Evolutionary conservation across 2,113 vertebrate species (phyloP).

Genomic region (Camelus dromedarius): DNA sequence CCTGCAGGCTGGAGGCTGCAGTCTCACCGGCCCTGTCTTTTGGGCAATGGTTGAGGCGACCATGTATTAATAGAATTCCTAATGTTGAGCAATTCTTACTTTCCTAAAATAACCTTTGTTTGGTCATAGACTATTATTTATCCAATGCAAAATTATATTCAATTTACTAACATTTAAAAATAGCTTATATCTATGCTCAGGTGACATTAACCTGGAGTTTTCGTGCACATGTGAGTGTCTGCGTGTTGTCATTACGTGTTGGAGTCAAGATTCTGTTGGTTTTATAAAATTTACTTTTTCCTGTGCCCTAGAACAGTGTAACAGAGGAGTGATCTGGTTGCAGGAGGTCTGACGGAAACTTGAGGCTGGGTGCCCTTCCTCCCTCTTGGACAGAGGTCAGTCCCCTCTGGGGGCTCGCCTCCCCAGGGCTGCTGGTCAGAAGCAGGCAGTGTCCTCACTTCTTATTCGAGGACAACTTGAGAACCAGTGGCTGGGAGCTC

Average conservation of each 20-base stretch:
- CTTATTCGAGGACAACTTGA: no score
- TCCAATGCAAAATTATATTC: not conserved
- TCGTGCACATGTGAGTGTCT: no score
- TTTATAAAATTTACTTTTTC: not conserved
- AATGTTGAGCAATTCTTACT: not conserved
- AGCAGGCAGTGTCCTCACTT: no score
- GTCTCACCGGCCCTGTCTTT: not conserved
- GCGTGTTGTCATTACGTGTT: not conserved
- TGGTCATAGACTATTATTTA: not conserved
- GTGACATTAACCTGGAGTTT: not conserved
- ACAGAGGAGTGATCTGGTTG: not conserved
- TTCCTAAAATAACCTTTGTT: not conserved
- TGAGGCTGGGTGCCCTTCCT: not conserved
- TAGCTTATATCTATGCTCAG: not conserved
- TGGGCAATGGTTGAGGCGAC: not conserved
- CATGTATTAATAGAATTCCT: not conserved
- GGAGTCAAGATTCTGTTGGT: not conserved
- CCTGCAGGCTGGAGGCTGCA: no score
- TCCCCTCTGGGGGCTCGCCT: not conserved
- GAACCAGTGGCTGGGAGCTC: not conserved
- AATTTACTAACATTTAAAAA: not conserved
- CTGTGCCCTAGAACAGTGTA: not conserved
- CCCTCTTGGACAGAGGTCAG: no score
- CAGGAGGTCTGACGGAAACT: not conserved
- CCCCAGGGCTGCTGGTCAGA: not conserved